Evolutionary conservation across 1,140 invertebrate species (phyloP).

Genomic region (Portunus trituberculatus): DNA sequence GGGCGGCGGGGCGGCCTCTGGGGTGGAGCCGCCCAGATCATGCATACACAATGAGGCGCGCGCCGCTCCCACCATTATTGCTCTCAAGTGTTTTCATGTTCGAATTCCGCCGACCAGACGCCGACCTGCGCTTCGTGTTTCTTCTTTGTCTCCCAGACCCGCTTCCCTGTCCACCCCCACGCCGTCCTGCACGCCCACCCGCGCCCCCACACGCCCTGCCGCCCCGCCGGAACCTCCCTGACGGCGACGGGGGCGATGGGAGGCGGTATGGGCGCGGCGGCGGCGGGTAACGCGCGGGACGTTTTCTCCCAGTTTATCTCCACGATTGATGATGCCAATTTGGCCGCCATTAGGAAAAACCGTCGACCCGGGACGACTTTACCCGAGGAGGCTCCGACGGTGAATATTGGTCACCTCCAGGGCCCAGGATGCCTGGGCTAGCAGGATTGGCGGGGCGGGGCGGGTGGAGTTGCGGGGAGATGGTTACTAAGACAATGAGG

Average conservation of each 20-base stretch:
- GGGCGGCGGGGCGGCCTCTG: conserved; percentile 54
- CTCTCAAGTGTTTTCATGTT: conserved; percentile 76
- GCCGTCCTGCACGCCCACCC: background rate
- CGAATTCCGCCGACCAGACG: conserved; percentile 67
- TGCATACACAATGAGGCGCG: conserved; percentile 74
- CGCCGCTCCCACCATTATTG: conserved; percentile 73
- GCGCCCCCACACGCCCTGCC: background rate
- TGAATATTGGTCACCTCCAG: conserved; percentile 67
- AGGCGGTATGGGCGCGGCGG: background rate
- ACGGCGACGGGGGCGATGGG: background rate
- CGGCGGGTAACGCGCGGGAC: conserved; percentile 29
- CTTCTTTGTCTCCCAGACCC: conserved; percentile 41
- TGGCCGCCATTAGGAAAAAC: conserved; percentile 73
- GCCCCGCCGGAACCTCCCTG: background rate
- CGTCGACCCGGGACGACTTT: conserved; percentile 72
- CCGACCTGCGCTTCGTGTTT: conserved; percentile 64
- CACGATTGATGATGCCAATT: conserved; percentile 74
- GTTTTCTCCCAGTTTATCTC: conserved; percentile 70
- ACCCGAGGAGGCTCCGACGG: conserved; percentile 43
- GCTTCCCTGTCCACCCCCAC: background rate
- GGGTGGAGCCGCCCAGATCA: conserved; percentile 73
- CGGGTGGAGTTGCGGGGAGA: background rate
- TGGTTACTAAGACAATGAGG: background rate
- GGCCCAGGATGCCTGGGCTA: background rate
- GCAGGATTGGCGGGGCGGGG: background rate